These are phyloP conservation scores for Blastobasis lacticolella DNA, from an alignment of 2,888 invertebrate species.

Conservation along the genomic window DNA sequence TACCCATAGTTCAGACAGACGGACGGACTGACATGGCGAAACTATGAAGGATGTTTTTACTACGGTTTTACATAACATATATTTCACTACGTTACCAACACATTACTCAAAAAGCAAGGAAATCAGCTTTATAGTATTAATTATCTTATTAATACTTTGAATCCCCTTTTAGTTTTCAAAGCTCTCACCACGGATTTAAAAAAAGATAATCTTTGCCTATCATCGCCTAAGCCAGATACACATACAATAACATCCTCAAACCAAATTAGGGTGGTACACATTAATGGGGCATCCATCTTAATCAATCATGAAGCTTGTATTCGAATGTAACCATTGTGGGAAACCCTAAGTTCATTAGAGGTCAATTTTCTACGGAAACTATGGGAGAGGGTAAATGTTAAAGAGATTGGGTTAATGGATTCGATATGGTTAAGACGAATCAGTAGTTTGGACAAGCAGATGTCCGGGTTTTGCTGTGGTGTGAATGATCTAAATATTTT, in stretches of 20 bases:
- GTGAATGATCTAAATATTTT: no score
- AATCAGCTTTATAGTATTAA: no score
- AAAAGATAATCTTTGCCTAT: not conserved
- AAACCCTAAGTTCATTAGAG: slow-evolving; percentile 26
- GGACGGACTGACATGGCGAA: no score
- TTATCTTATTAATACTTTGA: no score
- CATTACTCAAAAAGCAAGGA: no score
- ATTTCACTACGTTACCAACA: no score
- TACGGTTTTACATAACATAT: no score
- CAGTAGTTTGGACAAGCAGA: not conserved
- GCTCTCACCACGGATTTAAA: not conserved
- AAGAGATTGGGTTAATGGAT: slow-evolving; percentile 9
- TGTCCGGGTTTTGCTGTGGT: no score
- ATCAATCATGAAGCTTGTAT: slow-evolving; percentile 25
- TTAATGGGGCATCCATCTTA: slow-evolving; percentile 24
- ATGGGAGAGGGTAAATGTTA: slow-evolving; percentile 17
- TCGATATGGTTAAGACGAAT: slow-evolving; percentile 10
- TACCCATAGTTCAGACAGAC: no score
- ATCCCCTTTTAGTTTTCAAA: no score
- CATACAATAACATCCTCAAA: not conserved
- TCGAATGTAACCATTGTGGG: slow-evolving; percentile 16
- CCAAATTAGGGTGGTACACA: not conserved
- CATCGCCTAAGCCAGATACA: no score
- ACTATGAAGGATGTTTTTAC: no score
- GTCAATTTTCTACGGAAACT: slow-evolving; percentile 10